Evolutionary conservation across 2,797 vertebrate genomes (phyloP), one percentile per base, ranked within the genome.

Genomic region (Platyrinchus mystaceus): DNA sequence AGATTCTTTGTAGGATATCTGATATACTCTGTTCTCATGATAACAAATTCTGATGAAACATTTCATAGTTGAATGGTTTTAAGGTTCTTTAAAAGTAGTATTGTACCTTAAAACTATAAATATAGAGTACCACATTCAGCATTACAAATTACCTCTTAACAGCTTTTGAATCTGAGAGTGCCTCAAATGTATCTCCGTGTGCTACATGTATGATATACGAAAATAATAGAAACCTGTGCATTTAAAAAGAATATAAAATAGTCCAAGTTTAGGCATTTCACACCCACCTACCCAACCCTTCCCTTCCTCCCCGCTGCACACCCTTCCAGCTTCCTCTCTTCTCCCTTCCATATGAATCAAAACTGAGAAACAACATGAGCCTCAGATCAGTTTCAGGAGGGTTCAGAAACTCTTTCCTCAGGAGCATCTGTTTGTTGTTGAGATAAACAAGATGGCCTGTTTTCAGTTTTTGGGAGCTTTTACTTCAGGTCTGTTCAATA

Each of bases 141-240:
- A 3, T 28, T 67, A 2, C 22, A 46, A 32, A 3, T 37, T 32
- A 5, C 2, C 21, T 37, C 12, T 22, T 39, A 14, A 0, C 32
- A 21, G 24, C 12, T 15, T 58, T 53, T 67, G 39, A 76, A 24
- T 69, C 18, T 1, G 3, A 24, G 3, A 3, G 17, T 34, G 81
- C n/a, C n/a, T 50, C 44, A 63, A 0, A 7, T 59, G 1, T 26
- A 19, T 53, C 9, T 21, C 4, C 34, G 52, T 49, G 58, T 36
- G 22, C 21, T 22, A 7, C n/a, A 34, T 17, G 21, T 64, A 7
- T 13, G 59, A 23, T 75, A 16, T 4, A 28, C 22, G 12, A 78
- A 39, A 83, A 52, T 23, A 47, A 3, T 44, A 34, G 24, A 21
- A 63, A 63, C 5, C 9, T 53, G 3, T 12, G 4, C 18, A 19